Conservation (phyloP, 2,888 invertebrate genomes). For the Bimastos eiseni region DNA sequence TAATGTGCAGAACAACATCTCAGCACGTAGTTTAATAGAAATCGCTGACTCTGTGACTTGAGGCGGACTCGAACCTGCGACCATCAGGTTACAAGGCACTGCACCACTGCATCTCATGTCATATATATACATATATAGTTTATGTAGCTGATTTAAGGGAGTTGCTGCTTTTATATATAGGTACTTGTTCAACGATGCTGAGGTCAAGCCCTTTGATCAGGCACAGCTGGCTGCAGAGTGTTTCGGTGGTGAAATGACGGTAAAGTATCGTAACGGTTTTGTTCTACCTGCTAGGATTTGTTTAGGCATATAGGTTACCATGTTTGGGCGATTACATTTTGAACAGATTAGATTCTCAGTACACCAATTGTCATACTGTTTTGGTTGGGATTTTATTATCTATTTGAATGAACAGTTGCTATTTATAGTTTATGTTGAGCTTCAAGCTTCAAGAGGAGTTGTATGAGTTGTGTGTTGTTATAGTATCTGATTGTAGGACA, state of each 20-base stretch:
- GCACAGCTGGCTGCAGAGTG: constrained; percentile 92
- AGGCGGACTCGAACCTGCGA: too few relatives aligned
- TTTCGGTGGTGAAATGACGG: constrained; percentile 96
- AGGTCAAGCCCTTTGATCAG: constrained; percentile 84
- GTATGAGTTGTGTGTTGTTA: not conserved
- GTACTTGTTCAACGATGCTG: constrained; percentile 63
- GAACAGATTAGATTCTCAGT: too few relatives aligned
- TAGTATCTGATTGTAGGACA: not conserved
- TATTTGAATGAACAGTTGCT: not conserved
- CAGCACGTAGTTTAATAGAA: too few relatives aligned
- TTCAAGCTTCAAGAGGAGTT: constrained; percentile 13
- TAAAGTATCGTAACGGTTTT: constrained; percentile 60
- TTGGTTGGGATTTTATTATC: not conserved
- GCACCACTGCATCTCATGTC: too few relatives aligned
- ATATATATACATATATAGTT: too few relatives aligned
- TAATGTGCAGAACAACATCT: too few relatives aligned
- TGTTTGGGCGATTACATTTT: too few relatives aligned
- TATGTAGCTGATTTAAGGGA: too few relatives aligned
- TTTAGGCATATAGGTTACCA: not conserved
- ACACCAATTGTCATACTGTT: not conserved
- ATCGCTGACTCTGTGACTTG: too few relatives aligned
- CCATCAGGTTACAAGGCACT: too few relatives aligned
- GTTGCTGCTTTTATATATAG: constrained; percentile 45
- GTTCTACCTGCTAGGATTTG: not conserved
- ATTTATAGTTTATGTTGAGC: not conserved